Base-by-base conservation (phyloP, 2,113 vertebrate species). In the Pedetes capensis region DNA sequence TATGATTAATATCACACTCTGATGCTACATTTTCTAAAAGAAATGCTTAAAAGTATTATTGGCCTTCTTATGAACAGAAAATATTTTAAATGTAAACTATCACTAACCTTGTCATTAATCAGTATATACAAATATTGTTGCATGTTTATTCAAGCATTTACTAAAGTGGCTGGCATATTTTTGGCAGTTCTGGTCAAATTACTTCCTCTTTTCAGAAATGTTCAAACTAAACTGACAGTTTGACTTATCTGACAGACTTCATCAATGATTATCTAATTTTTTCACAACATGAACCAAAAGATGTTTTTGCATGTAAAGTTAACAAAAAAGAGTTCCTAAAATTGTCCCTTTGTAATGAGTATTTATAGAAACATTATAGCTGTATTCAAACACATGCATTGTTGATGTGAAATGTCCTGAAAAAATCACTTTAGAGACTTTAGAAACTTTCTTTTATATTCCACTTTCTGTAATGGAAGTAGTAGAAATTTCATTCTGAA, bases 41-140 rank as follows among this genome's bases (percentile, higher is more conserved):
- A 49, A 34, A 49, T 88, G 55, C 75, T 95, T 88, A 72, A 90
- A 89, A 78, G 7, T 32, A 93, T 88, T 80, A 74, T 39, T 94
- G 68, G 11, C 10, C 90, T 17, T 64, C 6, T 55, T 80, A 86
- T 39, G 68, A 89, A 89, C 1, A 79, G 6, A 66, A 89, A 91
- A 81, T 4, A 51, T 44, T 85, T 83, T 88, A 5, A 89, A 63
- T 89, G 81, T 71, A 75, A 75, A 92, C 75, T 71, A 66, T 81
- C 61, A 72, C 44, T 95, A 71, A 76, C 84, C 5, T 94, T 87
- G 64, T 79, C 55, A 85, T 95, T 94, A 88, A 86, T 95, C 79
- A 91, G n/a, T 64, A 95, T 84, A 79, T 89, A 49, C 80, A 97
- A 96, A 94, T 95, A 96, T 61, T 87, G 13, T 89, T 91, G 89